Conservation (phyloP, 2,113 vertebrate species). For the Proterorhinus semilunaris region DNA sequence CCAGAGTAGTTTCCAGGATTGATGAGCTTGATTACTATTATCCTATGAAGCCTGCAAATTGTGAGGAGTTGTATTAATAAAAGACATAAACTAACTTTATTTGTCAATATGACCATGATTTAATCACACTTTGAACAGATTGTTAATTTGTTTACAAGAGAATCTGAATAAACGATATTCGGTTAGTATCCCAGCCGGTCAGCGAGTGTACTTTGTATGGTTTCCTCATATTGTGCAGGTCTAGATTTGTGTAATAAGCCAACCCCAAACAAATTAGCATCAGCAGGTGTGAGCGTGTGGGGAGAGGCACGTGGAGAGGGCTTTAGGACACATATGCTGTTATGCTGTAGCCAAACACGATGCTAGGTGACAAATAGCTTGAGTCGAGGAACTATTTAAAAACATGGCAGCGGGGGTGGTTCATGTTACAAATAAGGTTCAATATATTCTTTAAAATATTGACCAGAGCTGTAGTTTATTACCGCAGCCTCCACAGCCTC, state of each 20-base stretch:
- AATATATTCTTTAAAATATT: conserved; percentile 1
- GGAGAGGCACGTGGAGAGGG: conserved; percentile 1
- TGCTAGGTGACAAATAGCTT: conserved; percentile 17
- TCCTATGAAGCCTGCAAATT: too few relatives aligned
- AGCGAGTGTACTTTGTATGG: neutral
- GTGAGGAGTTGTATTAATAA: too few relatives aligned
- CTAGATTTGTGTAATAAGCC: conserved; percentile 26
- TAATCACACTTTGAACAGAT: too few relatives aligned
- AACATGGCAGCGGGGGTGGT: conserved; percentile 18
- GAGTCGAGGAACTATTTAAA: conserved; percentile 27
- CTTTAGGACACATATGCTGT: conserved; percentile 8
- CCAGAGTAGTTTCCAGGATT: too few relatives aligned
- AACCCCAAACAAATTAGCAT: conserved; percentile 30
- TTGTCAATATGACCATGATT: too few relatives aligned
- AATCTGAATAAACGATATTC: too few relatives aligned
- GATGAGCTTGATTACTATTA: too few relatives aligned
- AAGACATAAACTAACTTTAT: too few relatives aligned
- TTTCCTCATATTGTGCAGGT: conserved; percentile 11
- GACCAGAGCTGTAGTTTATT: neutral
- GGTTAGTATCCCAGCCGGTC: neutral
- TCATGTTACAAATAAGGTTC: conserved; percentile 25
- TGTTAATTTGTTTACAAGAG: too few relatives aligned
- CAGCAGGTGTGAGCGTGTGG: conserved; percentile 7
- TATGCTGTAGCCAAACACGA: conserved; percentile 11
- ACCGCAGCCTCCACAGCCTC: conserved; percentile 18